phyloP scores from a whole-genome alignment of 2,888 invertebrate genomes.

The Brachypterus glaber region DNA sequence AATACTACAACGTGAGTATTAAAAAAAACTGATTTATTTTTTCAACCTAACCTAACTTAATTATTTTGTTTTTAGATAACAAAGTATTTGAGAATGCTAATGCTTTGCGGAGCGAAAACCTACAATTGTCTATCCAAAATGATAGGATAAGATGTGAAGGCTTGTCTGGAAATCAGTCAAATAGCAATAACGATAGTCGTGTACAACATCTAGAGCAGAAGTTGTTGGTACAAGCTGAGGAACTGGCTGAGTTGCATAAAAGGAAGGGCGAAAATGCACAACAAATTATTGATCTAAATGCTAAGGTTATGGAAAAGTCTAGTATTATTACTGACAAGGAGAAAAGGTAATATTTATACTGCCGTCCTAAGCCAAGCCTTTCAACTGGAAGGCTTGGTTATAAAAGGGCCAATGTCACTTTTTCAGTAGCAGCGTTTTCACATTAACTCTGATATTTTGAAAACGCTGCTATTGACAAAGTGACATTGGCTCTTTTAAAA shows the following conservation, averaged over 20 bases:
- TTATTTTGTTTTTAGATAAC: conserved; percentile 52
- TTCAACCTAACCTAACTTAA: conserved; percentile 12
- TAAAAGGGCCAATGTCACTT: too few relatives aligned
- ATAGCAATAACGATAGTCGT: conserved; percentile 37
- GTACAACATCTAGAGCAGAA: conserved; percentile 77
- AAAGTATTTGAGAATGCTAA: conserved; percentile 76
- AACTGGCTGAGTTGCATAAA: conserved; percentile 80
- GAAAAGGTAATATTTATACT: conserved; percentile 49
- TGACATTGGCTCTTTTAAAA: too few relatives aligned
- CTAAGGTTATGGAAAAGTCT: conserved; percentile 74
- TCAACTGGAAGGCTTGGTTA: too few relatives aligned
- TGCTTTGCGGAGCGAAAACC: conserved; percentile 70
- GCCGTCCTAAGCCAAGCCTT: too few relatives aligned
- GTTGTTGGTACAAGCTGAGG: conserved; percentile 79
- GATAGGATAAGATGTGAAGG: conserved; percentile 65
- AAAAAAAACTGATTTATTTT: conserved; percentile 3
- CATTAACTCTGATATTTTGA: too few relatives aligned
- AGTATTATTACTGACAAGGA: conserved; percentile 66
- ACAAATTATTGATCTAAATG: conserved; percentile 83
- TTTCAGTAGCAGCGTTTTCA: too few relatives aligned
- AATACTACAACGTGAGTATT: conserved; percentile 67
- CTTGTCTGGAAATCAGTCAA: conserved; percentile 29
- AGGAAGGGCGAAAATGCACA: conserved; percentile 89
- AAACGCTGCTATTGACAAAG: too few relatives aligned
- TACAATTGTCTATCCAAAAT: conserved; percentile 75